Evolutionary conservation across 2,113 vertebrate species (phyloP).

Genomic region (Illadopsis cleaveri): DNA sequence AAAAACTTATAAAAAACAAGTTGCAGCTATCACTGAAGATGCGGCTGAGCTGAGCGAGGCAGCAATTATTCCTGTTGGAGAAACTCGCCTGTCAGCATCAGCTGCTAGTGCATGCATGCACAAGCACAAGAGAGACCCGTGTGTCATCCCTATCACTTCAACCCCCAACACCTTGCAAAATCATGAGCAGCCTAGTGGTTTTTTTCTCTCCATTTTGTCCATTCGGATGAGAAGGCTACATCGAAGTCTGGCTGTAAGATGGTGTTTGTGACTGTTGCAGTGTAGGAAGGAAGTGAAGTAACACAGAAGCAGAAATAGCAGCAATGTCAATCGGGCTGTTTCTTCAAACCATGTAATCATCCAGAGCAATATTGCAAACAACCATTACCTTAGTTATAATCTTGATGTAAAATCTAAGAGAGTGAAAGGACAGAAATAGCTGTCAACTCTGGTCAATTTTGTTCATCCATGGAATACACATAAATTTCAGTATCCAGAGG

Average conservation of each 20-base stretch:
- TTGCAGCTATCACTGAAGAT: accelerated
- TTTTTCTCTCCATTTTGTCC: not conserved
- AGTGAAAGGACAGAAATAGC: not conserved
- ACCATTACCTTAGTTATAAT: not conserved
- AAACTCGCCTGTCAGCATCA: not conserved
- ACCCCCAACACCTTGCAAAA: not conserved
- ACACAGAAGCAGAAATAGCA: slow-evolving; percentile 15
- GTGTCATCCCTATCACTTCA: not conserved
- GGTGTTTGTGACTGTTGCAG: not conserved
- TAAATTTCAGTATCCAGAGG: not conserved
- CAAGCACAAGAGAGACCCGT: accelerated
- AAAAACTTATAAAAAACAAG: not conserved
- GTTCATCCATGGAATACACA: not conserved
- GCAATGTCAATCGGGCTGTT: not conserved
- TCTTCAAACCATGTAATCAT: not conserved
- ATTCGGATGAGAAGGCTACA: not conserved
- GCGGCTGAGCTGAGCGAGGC: accelerated
- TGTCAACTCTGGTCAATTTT: not conserved
- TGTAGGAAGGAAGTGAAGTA: slow-evolving; percentile 50
- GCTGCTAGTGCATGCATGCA: accelerated
- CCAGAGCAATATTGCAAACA: not conserved
- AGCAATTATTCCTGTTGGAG: not conserved
- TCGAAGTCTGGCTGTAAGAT: not conserved
- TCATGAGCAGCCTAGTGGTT: accelerated
- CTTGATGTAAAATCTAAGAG: not conserved